phyloP scores from a whole-genome alignment of 2,888 invertebrate genomes.

The Pyrocoelia pectoralis region DNA sequence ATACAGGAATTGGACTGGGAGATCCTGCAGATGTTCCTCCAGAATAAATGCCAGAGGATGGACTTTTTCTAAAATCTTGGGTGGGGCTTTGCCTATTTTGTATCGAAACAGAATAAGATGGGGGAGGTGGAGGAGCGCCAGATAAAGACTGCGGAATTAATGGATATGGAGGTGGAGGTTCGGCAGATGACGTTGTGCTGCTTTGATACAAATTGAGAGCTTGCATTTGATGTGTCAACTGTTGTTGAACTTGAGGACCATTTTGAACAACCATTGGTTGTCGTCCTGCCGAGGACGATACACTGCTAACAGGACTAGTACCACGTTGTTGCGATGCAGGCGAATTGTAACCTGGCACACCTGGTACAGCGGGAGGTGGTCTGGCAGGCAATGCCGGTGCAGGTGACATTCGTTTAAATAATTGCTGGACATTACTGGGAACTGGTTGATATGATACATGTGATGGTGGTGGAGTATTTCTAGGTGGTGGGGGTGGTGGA shows the following conservation, averaged over 20 bases:
- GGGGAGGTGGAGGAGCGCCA: constrained; percentile 77
- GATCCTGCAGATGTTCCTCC: constrained; percentile 83
- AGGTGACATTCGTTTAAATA: constrained; percentile 80
- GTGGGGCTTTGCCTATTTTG: constrained; percentile 89
- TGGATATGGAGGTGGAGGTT: constrained; percentile 68
- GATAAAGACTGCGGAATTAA: constrained; percentile 62
- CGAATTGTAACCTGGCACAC: constrained; percentile 56
- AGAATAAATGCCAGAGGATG: constrained; percentile 86
- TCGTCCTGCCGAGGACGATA: constrained; percentile 59
- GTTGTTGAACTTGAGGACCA: constrained; percentile 82
- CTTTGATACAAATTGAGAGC: constrained; percentile 80
- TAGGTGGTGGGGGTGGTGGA: constrained; percentile 65
- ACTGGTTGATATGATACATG: constrained; percentile 65
- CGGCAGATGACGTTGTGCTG: constrained; percentile 65
- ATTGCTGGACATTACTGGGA: constrained; percentile 72
- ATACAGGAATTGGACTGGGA: constrained; percentile 78
- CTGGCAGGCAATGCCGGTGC: constrained; percentile 73
- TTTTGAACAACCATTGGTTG: constrained; percentile 85
- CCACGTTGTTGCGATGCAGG: constrained; percentile 49
- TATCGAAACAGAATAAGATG: constrained; percentile 85
- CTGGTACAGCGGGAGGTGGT: constrained; percentile 68
- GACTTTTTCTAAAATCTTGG: constrained; percentile 80
- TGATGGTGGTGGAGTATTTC: constrained; percentile 71
- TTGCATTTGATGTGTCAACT: constrained; percentile 88
- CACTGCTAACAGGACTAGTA: constrained; percentile 73